phyloP scores from a whole-genome alignment of 1,140 invertebrate species.

The Atopsyche davidsoni region DNA sequence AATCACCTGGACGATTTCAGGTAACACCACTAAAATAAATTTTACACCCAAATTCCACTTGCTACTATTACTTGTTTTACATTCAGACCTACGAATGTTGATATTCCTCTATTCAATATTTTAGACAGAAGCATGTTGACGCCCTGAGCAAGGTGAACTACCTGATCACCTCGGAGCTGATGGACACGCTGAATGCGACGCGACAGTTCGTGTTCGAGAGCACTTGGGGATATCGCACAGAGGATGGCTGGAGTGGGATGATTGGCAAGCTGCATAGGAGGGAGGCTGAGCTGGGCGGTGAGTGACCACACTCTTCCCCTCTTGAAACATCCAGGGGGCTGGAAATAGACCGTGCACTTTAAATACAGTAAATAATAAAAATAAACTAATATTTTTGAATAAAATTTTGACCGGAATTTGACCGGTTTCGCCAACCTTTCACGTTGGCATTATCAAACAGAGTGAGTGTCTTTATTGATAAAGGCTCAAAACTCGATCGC shows the following conservation, averaged over 20 bases:
- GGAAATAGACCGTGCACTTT: no score
- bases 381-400: no score
- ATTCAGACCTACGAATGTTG: not conserved
- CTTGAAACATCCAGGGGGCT: no score
- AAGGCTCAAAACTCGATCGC: not conserved
- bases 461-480: no score
- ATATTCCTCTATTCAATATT: not conserved
- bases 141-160: constrained; percentile 60
- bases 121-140: constrained; percentile 53
- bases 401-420: no score
- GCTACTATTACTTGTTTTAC: not conserved
- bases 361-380: no score
- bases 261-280: constrained; percentile 29
- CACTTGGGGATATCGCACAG: constrained; percentile 39
- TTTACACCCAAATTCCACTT: not conserved
- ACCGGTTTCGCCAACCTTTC: no score
- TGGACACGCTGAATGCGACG: constrained; percentile 52
- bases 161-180: constrained; percentile 48
- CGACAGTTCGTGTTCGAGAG: constrained; percentile 45
- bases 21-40: constrained; percentile 32
- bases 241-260: constrained; percentile 40
- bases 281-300: constrained; percentile 30
- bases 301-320: no score
- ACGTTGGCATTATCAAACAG: no score
- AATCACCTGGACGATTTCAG: constrained; percentile 55